phyloP scores from a whole-genome alignment of 1,140 invertebrate genomes.

The Sinonovacula constricta region DNA sequence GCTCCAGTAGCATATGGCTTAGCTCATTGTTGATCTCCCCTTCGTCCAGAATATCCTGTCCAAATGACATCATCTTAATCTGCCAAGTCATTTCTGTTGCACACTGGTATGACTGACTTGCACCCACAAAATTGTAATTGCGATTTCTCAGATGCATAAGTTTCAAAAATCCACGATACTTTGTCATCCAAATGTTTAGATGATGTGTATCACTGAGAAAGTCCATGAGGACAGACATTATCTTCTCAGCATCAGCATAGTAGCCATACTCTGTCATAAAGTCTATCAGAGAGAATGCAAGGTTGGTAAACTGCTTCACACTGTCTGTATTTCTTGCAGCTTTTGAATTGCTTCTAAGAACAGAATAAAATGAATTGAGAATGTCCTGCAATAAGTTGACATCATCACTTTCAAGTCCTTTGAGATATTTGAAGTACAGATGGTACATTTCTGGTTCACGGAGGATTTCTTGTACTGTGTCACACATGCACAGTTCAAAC shows the following conservation, averaged over 20 bases:
- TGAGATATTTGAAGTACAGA: slow-evolving; percentile 73
- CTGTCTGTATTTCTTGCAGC: slow-evolving; percentile 37
- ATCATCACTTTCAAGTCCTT: slow-evolving; percentile 58
- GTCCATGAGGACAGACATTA: slow-evolving; percentile 60
- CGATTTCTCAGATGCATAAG: slow-evolving; percentile 72
- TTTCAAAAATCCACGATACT: slow-evolving; percentile 69
- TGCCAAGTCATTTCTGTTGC: slow-evolving; percentile 67
- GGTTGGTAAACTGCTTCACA: slow-evolving; percentile 51
- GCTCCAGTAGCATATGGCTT: slow-evolving; percentile 68
- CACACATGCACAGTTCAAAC: slow-evolving; percentile 74
- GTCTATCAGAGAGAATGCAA: slow-evolving; percentile 66
- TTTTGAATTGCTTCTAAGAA: slow-evolving; percentile 57
- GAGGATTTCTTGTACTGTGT: slow-evolving; percentile 69
- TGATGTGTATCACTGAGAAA: slow-evolving; percentile 67
- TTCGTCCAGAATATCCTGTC: slow-evolving; percentile 67
- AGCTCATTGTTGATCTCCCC: slow-evolving; percentile 62
- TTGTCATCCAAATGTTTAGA: slow-evolving; percentile 69
- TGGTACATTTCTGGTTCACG: slow-evolving; percentile 65
- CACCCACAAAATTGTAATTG: slow-evolving; percentile 64
- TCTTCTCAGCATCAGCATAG: slow-evolving; percentile 63
- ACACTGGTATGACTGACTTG: slow-evolving; percentile 65
- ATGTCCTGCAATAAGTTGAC: slow-evolving; percentile 68
- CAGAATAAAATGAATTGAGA: slow-evolving; percentile 65
- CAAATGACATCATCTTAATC: slow-evolving; percentile 75
- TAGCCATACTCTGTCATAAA: slow-evolving; percentile 67